Evolutionary conservation across 2,888 invertebrate species (phyloP).

Genomic region (Homarus gammarus): DNA sequence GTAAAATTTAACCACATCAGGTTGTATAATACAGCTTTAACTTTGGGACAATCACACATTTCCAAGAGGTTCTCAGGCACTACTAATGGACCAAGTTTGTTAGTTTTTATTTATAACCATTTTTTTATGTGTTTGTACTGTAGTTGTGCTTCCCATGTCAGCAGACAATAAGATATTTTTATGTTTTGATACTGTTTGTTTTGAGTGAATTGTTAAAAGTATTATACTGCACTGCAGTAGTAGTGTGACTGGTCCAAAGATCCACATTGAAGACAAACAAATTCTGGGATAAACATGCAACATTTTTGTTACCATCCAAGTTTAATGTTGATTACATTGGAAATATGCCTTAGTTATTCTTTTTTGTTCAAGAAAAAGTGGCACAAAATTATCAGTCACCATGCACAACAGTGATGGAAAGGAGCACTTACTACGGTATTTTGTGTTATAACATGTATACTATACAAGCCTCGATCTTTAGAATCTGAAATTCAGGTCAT

Average conservation of each 20-base stretch:
- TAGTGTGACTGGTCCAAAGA: not conserved
- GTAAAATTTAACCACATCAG: not conserved
- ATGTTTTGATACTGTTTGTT: not conserved
- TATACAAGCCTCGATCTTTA: no score
- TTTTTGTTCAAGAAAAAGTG: not conserved
- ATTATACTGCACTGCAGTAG: not conserved
- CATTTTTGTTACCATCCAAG: not conserved
- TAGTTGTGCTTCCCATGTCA: not conserved
- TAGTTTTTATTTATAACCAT: not conserved
- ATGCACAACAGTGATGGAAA: not conserved
- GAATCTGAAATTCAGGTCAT: no score
- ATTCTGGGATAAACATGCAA: not conserved
- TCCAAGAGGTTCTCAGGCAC: slow-evolving; percentile 32
- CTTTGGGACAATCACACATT: slow-evolving; percentile 23
- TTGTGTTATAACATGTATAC: no score
- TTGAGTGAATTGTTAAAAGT: not conserved
- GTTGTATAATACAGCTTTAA: not conserved
- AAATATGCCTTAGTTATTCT: not conserved
- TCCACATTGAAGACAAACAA: not conserved
- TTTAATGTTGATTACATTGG: not conserved
- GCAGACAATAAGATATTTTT: not conserved
- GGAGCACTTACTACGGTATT: no score
- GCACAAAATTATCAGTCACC: not conserved
- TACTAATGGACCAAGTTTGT: slow-evolving; percentile 19
- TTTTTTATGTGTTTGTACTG: not conserved